Conservation (phyloP, 2,113 vertebrate genomes). For the Xenus cinereus region DNA sequence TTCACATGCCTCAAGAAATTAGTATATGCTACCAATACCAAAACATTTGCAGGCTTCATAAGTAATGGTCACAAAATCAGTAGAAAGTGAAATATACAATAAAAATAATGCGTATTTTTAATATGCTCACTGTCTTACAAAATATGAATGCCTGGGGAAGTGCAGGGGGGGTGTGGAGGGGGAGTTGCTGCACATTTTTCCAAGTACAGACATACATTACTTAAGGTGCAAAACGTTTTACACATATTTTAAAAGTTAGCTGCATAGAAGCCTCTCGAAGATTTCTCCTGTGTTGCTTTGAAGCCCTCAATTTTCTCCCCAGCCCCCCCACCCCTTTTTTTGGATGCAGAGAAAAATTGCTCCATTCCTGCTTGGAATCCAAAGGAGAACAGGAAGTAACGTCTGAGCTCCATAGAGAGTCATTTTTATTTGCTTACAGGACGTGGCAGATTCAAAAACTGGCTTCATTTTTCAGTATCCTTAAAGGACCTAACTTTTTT, state of each 20-base stretch:
- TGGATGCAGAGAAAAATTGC: slow-evolving; percentile 68
- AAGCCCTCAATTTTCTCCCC: background rate
- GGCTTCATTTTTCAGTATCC: slow-evolving; percentile 82
- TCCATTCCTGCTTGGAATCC: slow-evolving; percentile 71
- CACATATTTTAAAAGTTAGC: background rate
- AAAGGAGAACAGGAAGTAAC: slow-evolving; percentile 80
- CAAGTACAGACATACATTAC: background rate
- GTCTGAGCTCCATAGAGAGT: slow-evolving; percentile 76
- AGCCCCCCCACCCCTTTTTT: background rate
- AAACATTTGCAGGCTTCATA: background rate
- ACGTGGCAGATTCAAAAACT: slow-evolving; percentile 79
- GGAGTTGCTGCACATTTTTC: background rate
- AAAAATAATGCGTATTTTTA: background rate
- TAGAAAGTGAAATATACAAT: background rate
- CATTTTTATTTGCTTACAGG: slow-evolving; percentile 81
- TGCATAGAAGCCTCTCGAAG: background rate
- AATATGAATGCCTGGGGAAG: background rate
- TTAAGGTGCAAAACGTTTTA: background rate
- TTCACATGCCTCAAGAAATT: background rate
- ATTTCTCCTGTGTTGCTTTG: background rate
- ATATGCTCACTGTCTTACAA: background rate
- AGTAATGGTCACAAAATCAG: background rate
- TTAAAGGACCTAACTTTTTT: slow-evolving; percentile 82
- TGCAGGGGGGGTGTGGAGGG: accelerated
- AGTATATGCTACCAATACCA: accelerated